Evolutionary conservation across 1,140 invertebrate genomes (phyloP).

Genomic region (Cyclargus thomasi): DNA sequence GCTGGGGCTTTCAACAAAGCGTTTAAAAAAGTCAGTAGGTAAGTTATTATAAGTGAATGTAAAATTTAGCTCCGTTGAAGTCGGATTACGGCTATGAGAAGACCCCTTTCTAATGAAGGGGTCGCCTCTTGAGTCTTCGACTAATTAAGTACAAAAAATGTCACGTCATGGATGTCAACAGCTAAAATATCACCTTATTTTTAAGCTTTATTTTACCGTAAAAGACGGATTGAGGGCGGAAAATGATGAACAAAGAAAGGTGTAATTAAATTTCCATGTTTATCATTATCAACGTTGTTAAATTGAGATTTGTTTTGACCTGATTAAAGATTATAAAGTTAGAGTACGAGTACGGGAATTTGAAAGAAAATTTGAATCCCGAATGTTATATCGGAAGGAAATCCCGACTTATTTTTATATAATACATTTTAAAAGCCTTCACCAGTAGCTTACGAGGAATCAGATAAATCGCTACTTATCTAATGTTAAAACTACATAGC

Average conservation of each 20-base stretch:
- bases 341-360: no score
- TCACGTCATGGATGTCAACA: slow-evolving; percentile 26
- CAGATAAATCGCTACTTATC: no score
- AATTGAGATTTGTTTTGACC: neutral
- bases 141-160: slow-evolving; percentile 29
- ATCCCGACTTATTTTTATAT: no score
- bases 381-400: no score
- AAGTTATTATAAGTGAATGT: slow-evolving; percentile 10
- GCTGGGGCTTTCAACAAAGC: neutral
- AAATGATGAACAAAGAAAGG: neutral
- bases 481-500: no score
- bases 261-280: neutral
- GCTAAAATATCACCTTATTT: slow-evolving; percentile 23
- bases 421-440: no score
- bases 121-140: slow-evolving; percentile 24
- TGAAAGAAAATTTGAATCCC: no score
- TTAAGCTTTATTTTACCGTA: slow-evolving; percentile 22
- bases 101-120: slow-evolving; percentile 28
- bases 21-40: neutral
- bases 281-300: neutral
- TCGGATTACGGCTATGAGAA: slow-evolving; percentile 20
- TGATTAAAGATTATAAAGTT: neutral
- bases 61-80: slow-evolving; percentile 3
- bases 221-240: neutral
- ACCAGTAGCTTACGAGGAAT: no score